Evolutionary conservation across 2,797 vertebrate species (phyloP).

Genomic region (Huso huso): DNA sequence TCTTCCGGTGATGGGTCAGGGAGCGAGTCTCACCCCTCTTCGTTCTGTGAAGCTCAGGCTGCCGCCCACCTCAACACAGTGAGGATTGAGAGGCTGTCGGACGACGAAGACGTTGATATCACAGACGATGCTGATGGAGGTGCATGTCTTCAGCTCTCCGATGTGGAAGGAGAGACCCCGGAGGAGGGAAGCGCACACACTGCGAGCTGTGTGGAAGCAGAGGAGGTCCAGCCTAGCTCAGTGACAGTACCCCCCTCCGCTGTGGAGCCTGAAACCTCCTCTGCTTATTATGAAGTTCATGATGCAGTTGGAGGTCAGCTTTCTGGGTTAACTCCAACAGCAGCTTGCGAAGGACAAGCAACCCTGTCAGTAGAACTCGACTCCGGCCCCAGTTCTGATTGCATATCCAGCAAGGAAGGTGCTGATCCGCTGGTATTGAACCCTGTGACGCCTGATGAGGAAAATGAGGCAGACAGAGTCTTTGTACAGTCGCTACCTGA

Average conservation of each 20-base stretch:
- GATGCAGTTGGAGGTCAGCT: neutral
- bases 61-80: slow-evolving; percentile 69
- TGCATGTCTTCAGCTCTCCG: slow-evolving; percentile 27
- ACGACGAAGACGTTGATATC: slow-evolving; percentile 92
- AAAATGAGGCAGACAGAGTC: neutral
- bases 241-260: slow-evolving; percentile 11
- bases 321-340: no score
- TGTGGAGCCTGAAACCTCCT: slow-evolving; percentile 3
- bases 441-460: slow-evolving; percentile 3
- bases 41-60: slow-evolving; percentile 12
- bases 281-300: neutral
- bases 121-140: slow-evolving; percentile 74
- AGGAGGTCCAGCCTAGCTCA: neutral
- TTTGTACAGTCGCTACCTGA: slow-evolving; percentile 11
- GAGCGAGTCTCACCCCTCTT: slow-evolving; percentile 17
- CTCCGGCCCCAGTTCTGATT: no score
- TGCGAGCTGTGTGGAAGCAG: slow-evolving; percentile 4
- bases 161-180: slow-evolving; percentile 35
- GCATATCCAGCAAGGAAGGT: neutral
- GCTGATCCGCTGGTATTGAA: neutral
- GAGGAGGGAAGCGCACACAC: slow-evolving; percentile 10
- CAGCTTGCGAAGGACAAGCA: no score
- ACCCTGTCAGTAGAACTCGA: no score
- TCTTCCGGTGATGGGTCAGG: neutral
- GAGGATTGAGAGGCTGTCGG: slow-evolving; percentile 83